Percentiles rank a stretch among this genome's conserved stretches.
Conservation (phyloP, 2,888 invertebrate species). For the Branchellion lobata region DNA sequence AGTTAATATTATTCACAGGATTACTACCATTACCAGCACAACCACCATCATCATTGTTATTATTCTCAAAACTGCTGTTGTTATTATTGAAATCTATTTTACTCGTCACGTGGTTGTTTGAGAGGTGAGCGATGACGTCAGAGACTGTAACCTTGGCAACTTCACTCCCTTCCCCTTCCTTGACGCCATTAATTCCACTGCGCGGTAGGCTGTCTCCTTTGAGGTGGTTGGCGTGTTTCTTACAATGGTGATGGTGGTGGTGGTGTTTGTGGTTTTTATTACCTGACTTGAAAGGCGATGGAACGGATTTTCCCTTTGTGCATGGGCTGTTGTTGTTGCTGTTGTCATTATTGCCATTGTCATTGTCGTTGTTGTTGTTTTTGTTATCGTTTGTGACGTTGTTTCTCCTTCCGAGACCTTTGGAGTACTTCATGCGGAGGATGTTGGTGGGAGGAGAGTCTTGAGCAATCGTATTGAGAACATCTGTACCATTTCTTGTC, state of each 20-base stretch:
- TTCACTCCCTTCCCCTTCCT: too few relatives aligned
- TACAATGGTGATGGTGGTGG: not conserved
- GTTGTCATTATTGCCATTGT: not conserved
- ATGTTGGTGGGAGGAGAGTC: too few relatives aligned
- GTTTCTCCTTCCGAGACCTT: too few relatives aligned
- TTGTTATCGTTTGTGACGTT: not conserved
- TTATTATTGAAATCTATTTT: not conserved
- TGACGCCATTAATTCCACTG: too few relatives aligned
- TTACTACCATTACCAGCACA: not conserved
- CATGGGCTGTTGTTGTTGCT: not conserved
- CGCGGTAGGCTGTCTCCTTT: too few relatives aligned
- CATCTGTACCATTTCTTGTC: too few relatives aligned
- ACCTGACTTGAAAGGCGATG: too few relatives aligned
- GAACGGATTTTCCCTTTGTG: too few relatives aligned
- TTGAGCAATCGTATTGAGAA: too few relatives aligned
- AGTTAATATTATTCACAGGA: not conserved
- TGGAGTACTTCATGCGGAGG: too few relatives aligned
- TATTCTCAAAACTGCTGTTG: not conserved
- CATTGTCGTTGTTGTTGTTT: not conserved
- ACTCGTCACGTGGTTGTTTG: not conserved
- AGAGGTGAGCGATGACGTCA: not conserved
- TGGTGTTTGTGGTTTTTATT: not conserved
- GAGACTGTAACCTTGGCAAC: too few relatives aligned
- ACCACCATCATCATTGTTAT: not conserved
- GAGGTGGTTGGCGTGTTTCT: too few relatives aligned